Evolutionary conservation across 2,113 vertebrate species (phyloP).

Genomic region (Burhinus bistriatus): DNA sequence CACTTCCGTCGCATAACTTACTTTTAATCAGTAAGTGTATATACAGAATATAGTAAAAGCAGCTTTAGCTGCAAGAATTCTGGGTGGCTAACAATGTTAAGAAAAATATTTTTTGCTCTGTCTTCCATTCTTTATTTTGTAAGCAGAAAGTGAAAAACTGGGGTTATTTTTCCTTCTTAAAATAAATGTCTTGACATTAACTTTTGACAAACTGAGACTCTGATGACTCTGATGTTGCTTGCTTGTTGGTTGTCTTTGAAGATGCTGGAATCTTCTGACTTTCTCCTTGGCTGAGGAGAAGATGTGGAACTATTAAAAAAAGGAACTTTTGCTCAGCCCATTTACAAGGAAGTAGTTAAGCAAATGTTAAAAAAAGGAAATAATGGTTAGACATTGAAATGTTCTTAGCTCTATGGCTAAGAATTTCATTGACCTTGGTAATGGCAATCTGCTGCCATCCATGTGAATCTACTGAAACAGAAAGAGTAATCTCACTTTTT

Average conservation of each 20-base stretch:
- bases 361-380: neutral
- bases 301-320: neutral
- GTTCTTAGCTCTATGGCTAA: neutral
- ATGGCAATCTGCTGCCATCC: neutral
- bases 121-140: neutral
- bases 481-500: neutral
- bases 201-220: neutral
- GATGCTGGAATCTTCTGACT: neutral
- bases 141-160: neutral
- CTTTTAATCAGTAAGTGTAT: neutral
- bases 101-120: neutral
- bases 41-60: neutral
- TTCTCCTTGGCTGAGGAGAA: neutral
- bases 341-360: neutral
- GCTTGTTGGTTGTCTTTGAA: neutral
- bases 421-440: neutral
- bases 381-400: neutral
- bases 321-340: neutral
- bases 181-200: neutral
- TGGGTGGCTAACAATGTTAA: neutral
- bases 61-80: neutral
- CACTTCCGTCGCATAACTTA: accelerated
- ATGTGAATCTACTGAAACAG: neutral
- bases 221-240: neutral
- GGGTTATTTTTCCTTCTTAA: neutral